Base-by-base conservation (phyloP, 1,140 invertebrate genomes). In the Formica selysi region DNA sequence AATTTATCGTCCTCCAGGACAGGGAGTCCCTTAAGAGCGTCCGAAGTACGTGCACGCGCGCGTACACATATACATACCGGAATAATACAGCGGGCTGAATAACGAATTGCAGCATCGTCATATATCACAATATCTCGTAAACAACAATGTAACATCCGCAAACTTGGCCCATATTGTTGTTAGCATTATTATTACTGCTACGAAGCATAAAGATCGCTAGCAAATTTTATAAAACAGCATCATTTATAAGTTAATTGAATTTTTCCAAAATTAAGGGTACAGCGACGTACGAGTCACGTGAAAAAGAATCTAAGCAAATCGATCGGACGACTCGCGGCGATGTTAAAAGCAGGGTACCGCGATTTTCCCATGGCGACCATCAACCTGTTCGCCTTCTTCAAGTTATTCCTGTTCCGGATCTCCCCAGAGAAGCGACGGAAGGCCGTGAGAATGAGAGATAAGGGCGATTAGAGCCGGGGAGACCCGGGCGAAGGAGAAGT, bases 1-100 rank as follows among this genome's bases (percentile, higher is more conserved):
- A 90, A 92, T 92, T 92, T 92, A 91, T 90, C 86, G 86, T 86
- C 76, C 76, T 84, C 68, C 57, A 76, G 79, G 79, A 90, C 85
- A 83, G 70, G 85, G 70, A 85, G 85, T 89, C 71, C 79, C 83
- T 84, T 87, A 87, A 87, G 67, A 89, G 84, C 86, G 65, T 79
- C 80, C 81, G 59, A 78, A 64, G 54, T 87, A 76, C 67, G 73
- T 54, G 68, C 81, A 41, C 29, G 54, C 84, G 61, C 36, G 38
- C 71, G 51, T 57, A 51, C 68, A 32, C 38, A 83, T 59, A 65
- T 48, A 76, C 67, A 51, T 78, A 57, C 67, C 32, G 54, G 61
- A 78, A 79, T 86, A 80, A 86, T 80, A 51, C 76, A 81, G 51
- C 38, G 44, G 22, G 51, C 26, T 79, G 84, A 80, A 80, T 86